phyloP scores from a whole-genome alignment of 2,888 invertebrate genomes.

The Idaea aversata region DNA sequence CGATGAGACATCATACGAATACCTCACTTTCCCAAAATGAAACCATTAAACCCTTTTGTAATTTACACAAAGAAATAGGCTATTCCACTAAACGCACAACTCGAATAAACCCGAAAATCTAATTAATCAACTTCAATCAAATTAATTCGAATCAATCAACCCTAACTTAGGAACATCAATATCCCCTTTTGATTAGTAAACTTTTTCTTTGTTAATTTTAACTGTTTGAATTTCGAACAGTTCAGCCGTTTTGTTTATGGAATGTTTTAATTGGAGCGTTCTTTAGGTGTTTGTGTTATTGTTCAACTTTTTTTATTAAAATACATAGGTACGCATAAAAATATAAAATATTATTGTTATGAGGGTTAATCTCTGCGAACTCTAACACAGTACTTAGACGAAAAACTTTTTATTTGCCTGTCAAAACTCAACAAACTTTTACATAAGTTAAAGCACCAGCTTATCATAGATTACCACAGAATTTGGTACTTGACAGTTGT shows the following conservation, averaged over 20 bases:
- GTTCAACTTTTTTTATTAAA: neutral
- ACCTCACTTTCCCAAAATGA: too few species aligned
- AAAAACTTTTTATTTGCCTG: too few species aligned
- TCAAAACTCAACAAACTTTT: too few species aligned
- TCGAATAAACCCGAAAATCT: constrained; percentile 2
- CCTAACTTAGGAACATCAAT: constrained; percentile 44
- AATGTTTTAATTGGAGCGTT: constrained; percentile 19
- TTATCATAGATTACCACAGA: too few species aligned
- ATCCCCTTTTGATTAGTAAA: constrained; percentile 58
- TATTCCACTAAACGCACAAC: neutral
- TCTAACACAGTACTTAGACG: too few species aligned
- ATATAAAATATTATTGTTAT: neutral
- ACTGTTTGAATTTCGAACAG: constrained; percentile 27
- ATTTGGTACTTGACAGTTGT: too few species aligned
- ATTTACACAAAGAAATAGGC: neutral
- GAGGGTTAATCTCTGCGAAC: neutral
- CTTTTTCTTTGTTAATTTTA: constrained; percentile 35
- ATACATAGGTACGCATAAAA: neutral
- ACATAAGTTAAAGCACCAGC: too few species aligned
- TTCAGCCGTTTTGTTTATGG: constrained; percentile 19
- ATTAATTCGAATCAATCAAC: constrained; percentile 45
- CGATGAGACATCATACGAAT: constrained; percentile 21
- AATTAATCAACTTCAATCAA: constrained; percentile 17
- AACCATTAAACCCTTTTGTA: neutral
- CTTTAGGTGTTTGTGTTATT: constrained; percentile 10